Evolutionary conservation across 2,113 vertebrate genomes (phyloP).

Genomic region (Neogobius melanostomus): DNA sequence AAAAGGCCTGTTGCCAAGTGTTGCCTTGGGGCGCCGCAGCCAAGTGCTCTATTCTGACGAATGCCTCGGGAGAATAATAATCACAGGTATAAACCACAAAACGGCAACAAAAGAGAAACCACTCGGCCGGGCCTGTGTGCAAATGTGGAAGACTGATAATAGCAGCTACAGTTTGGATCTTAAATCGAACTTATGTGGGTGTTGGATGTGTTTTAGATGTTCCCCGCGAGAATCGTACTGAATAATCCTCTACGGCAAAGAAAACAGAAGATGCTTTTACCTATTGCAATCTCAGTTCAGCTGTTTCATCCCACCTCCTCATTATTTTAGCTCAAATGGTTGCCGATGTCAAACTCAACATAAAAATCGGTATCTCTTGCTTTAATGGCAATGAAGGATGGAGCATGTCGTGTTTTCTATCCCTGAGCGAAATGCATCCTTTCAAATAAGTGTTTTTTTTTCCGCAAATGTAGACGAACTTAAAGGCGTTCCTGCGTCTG

Average conservation of each 20-base stretch:
- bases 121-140: conserved; percentile 28
- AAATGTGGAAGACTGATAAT: conserved; percentile 49
- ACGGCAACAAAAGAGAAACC: conserved; percentile 26
- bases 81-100: conserved; percentile 28
- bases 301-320: conserved; percentile 37
- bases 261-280: conserved; percentile 33
- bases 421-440: conserved; percentile 9
- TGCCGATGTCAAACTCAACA: conserved; percentile 24
- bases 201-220: conserved; percentile 65
- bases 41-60: conserved; percentile 1
- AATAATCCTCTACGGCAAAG: conserved; percentile 62
- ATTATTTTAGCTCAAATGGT: conserved; percentile 51
- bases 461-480: neutral
- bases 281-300: conserved; percentile 41
- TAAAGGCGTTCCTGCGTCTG: conserved; percentile 1
- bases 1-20: conserved; percentile 17
- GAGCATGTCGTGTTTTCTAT: conserved; percentile 5
- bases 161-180: conserved; percentile 48
- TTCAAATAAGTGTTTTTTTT: neutral
- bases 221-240: conserved; percentile 43
- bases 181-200: conserved; percentile 61
- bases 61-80: conserved; percentile 34
- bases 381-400: neutral
- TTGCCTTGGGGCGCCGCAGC: conserved; percentile 14
- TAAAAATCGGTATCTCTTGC: conserved; percentile 3